Evolutionary conservation across 2,888 invertebrate species (phyloP).

Genomic region (Theodoxus fluviatilis): DNA sequence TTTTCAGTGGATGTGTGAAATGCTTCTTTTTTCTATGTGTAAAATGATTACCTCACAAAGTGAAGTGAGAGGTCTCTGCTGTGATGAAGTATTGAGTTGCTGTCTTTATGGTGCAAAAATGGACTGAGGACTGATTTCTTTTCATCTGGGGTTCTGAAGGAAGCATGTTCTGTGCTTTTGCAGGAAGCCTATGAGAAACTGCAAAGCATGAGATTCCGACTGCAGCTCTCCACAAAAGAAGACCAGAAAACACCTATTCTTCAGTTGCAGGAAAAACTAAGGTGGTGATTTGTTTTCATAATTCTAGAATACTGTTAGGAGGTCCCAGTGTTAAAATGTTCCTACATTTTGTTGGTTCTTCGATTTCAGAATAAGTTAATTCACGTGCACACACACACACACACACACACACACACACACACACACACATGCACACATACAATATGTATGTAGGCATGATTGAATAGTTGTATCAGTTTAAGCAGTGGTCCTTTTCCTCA

Average conservation of each 20-base stretch:
- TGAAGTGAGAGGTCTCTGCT: too few species aligned
- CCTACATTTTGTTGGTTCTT: too few species aligned
- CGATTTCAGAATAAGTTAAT: not conserved
- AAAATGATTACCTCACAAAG: too few species aligned
- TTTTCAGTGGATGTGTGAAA: too few species aligned
- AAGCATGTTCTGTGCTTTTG: not conserved
- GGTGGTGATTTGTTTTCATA: constrained; percentile 56
- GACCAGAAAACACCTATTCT: constrained; percentile 92
- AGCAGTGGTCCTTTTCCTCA: too few species aligned
- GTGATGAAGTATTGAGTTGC: too few species aligned
- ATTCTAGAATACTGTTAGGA: not conserved
- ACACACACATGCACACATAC: not conserved
- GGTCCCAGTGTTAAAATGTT: too few species aligned
- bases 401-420: not conserved
- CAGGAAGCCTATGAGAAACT: constrained; percentile 83
- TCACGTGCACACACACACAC: not conserved
- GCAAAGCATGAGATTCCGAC: constrained; percentile 91
- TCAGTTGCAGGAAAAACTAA: constrained; percentile 81
- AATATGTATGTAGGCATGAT: too few species aligned
- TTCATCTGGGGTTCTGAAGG: not conserved
- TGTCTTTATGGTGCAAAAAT: too few species aligned
- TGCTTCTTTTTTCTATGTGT: too few species aligned
- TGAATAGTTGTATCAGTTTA: too few species aligned
- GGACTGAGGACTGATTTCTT: too few species aligned
- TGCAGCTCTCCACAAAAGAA: constrained; percentile 88